Base-by-base conservation (phyloP, 2,113 vertebrate species). In the Dissostichus mawsoni region DNA sequence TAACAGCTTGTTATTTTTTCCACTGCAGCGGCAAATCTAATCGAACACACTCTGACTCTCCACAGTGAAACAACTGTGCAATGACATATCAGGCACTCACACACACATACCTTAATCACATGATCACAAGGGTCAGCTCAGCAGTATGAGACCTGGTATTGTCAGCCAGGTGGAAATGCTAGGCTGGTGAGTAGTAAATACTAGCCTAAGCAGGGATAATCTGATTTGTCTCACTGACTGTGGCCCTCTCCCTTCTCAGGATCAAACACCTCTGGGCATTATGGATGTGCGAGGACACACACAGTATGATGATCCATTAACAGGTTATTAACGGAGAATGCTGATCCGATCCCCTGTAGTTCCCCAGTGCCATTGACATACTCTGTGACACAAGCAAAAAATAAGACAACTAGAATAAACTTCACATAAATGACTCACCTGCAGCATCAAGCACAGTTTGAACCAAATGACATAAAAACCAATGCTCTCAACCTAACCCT, bases 391-490 rank as follows among this genome's bases (percentile, higher is more conserved):
- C 50, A 72, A 72, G n/a, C 74, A 23, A 75, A 50, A 81, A n/a
- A 18, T 8, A 71, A 76, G 78, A 78, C 71, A 76, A 33, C 48
- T 78, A 45, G 82, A 89, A 84, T 78, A 92, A 92, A 89, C 89
- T 79, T 25, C 75, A 90, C 84, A 87, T 86, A 84, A 88, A 85
- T 78, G 90, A 91, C 77, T 88, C 87, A 83, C 85, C 81, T 81
- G 20, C 84, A 89, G 82, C 75, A 87, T 81, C 81, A 86, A 73
- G 84, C 51, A 25, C 83, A 86, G 80, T 92, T 83, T 86, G 73
- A 90, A 86, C 80, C 83, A 89, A 4, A 89, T 89, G 78, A 88
- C 91, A 87, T 85, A 83, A 82, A 86, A 92, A 87, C 86, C 87
- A 72, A 65, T 74, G 71, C 80, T 82, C 74, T 81, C 62, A 80